A percentile compares a stretch with the other conserved stretches of the same genome.
phyloP scores from a whole-genome alignment of 2,888 invertebrate species.

The Sarcophaga variegata region DNA sequence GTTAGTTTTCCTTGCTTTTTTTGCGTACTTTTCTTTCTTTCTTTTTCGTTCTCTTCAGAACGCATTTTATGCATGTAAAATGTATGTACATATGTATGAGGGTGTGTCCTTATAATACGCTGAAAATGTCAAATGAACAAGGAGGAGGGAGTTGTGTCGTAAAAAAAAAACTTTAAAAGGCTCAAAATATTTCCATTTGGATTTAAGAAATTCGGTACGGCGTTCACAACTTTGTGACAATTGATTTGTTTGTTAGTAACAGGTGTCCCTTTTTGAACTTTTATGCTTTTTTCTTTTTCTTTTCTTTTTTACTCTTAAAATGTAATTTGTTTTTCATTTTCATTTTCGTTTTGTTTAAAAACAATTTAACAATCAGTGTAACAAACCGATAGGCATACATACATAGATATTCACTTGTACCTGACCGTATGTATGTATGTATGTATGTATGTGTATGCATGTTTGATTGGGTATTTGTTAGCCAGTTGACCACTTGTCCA shows the following conservation, averaged over 20 bases:
- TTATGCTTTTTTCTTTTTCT: background rate
- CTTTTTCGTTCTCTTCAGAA: conserved; percentile 7
- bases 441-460: background rate
- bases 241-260: conserved; percentile 57
- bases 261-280: conserved; percentile 39
- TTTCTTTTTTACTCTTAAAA: conserved; percentile 24
- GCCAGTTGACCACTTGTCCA: conserved; percentile 14
- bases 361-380: conserved; percentile 52
- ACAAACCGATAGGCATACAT: background rate
- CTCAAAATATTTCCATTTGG: conserved; percentile 7
- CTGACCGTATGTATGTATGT: background rate
- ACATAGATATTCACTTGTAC: too few species aligned
- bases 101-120: conserved; percentile 3
- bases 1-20: conserved; percentile 57
- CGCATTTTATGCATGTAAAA: conserved; percentile 47
- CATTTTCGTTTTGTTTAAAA: conserved; percentile 50
- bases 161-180: conserved; percentile 15
- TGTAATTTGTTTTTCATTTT: conserved; percentile 40
- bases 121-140: background rate
- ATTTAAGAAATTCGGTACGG: conserved; percentile 40
- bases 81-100: background rate
- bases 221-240: conserved; percentile 35
- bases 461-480: conserved; percentile 30
- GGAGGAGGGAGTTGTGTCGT: background rate
- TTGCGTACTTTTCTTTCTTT: background rate